Evolutionary conservation across 2,113 vertebrate genomes (phyloP).

Genomic region (Tretioscincus oriximinensis): DNA sequence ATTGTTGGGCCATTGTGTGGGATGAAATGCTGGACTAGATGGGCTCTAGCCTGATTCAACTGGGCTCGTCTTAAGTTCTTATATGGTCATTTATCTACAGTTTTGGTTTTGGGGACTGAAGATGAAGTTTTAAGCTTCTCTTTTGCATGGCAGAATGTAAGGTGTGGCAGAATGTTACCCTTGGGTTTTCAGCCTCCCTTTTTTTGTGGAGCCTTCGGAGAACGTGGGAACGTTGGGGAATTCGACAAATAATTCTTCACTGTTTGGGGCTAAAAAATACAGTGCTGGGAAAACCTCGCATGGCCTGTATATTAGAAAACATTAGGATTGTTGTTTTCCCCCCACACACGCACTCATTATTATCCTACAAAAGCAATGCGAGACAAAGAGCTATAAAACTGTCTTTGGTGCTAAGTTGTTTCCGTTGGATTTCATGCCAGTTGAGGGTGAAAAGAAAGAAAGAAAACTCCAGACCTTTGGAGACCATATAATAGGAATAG

Average conservation of each 20-base stretch:
- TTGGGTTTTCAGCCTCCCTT: conserved; percentile 11
- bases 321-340: conserved; percentile 5
- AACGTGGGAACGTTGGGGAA: conserved; percentile 31
- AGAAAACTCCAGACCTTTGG: conserved; percentile 30
- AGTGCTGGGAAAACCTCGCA: conserved; percentile 38
- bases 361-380: conserved; percentile 54
- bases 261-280: conserved; percentile 54
- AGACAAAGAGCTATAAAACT: conserved; percentile 61
- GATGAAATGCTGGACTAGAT: too few species aligned
- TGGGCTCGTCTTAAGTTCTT: too few species aligned
- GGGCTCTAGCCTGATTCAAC: too few species aligned
- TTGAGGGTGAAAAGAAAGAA: neutral
- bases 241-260: conserved; percentile 36
- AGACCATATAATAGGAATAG: conserved; percentile 30
- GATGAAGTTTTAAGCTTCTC: too few species aligned
- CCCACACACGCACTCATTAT: conserved; percentile 5
- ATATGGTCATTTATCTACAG: too few species aligned
- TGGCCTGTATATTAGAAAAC: conserved; percentile 52
- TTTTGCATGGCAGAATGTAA: too few species aligned
- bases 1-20: too few species aligned
- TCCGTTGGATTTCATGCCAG: conserved; percentile 54
- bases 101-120: too few species aligned
- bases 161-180: neutral
- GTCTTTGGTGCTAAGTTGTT: conserved; percentile 52
- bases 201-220: conserved; percentile 40